phyloP scores from a whole-genome alignment of 1,140 invertebrate genomes.

The Eurosta solidaginis region DNA sequence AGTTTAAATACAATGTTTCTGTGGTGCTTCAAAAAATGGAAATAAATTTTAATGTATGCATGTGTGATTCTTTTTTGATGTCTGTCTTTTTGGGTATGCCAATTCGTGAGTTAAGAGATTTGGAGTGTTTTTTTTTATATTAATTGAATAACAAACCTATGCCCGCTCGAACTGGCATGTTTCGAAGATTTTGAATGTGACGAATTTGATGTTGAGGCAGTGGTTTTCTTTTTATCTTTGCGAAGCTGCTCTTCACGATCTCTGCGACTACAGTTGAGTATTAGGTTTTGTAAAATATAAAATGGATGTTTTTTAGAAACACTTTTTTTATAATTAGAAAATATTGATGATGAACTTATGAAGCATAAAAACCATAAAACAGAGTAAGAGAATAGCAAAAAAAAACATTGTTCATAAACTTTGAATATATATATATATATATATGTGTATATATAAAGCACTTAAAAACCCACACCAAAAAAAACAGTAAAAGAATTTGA shows the following conservation, averaged over 20 bases:
- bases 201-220: background rate
- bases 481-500: too few species aligned
- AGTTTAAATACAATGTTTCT: too few species aligned
- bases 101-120: background rate
- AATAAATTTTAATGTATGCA: too few species aligned
- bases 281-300: background rate
- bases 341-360: too few species aligned
- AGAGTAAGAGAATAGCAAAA: too few species aligned
- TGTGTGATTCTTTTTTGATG: too few species aligned
- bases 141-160: constrained; percentile 8
- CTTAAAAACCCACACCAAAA: too few species aligned
- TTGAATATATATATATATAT: background rate
- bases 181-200: constrained; percentile 26
- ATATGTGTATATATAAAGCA: background rate
- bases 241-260: constrained; percentile 13
- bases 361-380: too few species aligned
- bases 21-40: too few species aligned
- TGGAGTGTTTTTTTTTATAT: background rate
- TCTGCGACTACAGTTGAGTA: background rate
- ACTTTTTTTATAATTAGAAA: background rate
- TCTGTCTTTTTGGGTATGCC: background rate
- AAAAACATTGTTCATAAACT: too few species aligned
- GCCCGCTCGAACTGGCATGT: constrained; percentile 13
- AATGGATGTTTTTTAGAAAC: background rate
- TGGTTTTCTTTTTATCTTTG: constrained; percentile 1